Conservation (phyloP, 1,140 invertebrate species). For the Bicyclus anynana region DNA sequence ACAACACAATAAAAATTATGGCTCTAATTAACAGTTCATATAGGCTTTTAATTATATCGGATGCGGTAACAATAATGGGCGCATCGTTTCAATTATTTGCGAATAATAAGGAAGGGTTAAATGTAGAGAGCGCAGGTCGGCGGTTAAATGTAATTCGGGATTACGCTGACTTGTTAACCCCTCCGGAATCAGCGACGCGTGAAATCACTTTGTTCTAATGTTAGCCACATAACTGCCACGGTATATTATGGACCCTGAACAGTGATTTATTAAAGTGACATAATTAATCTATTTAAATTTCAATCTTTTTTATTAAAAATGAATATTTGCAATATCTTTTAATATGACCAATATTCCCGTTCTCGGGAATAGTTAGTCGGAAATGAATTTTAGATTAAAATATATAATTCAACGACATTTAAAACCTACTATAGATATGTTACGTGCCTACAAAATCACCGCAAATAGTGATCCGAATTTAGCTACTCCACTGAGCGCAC, state of each 20-base stretch:
- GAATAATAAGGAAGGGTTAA: constrained; percentile 63
- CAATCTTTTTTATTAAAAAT: too few relatives aligned
- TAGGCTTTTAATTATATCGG: constrained; percentile 39
- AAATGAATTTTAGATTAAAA: too few relatives aligned
- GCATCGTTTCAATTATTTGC: constrained; percentile 59
- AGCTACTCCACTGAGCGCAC: too few relatives aligned
- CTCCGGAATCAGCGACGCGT: constrained; percentile 49
- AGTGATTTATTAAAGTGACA: constrained; percentile 13
- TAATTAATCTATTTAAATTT: too few relatives aligned
- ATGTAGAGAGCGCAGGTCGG: constrained; percentile 51
- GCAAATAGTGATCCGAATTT: too few relatives aligned
- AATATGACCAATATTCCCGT: too few relatives aligned
- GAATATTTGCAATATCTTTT: too few relatives aligned
- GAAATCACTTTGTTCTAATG: constrained; percentile 71
- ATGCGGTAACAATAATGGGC: constrained; percentile 45
- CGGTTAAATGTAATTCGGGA: constrained; percentile 67
- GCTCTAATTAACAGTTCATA: constrained; percentile 9
- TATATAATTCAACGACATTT: too few relatives aligned
- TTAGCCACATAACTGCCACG: constrained; percentile 52
- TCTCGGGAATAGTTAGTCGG: too few relatives aligned
- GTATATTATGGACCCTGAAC: constrained; percentile 19
- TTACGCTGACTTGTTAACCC: constrained; percentile 58
- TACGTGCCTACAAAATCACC: too few relatives aligned
- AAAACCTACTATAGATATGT: too few relatives aligned
- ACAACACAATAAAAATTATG: too few relatives aligned